Evolutionary conservation across 2,888 invertebrate genomes (phyloP).

Genomic region (Parasteatoda lunata): DNA sequence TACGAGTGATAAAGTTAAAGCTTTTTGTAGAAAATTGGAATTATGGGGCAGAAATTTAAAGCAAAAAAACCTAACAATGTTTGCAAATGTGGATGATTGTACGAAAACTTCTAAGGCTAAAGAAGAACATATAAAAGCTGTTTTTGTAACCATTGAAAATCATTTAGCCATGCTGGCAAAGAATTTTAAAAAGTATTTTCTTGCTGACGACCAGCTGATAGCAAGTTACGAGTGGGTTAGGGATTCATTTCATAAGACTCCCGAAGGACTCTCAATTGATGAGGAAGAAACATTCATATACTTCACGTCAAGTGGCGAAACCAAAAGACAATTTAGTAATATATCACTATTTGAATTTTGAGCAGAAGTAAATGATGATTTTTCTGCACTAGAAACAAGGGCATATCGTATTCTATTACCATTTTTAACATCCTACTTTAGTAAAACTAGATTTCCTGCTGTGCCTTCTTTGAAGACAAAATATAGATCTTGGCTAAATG

Average conservation of each 20-base stretch:
- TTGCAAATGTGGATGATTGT: conserved; percentile 3
- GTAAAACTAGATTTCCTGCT: too few species aligned
- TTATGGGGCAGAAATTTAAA: conserved; percentile 2
- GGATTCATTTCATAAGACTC: conserved; percentile 13
- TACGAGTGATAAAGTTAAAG: conserved; percentile 25
- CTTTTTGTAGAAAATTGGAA: neutral
- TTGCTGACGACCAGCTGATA: neutral
- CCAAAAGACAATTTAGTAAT: too few species aligned
- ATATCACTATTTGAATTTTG: too few species aligned
- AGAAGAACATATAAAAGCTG: conserved; percentile 33
- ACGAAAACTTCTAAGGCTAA: conserved; percentile 23
- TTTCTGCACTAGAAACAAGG: too few species aligned
- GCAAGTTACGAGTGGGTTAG: neutral
- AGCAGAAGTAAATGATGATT: too few species aligned
- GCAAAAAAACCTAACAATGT: neutral
- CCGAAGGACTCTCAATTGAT: conserved; percentile 32
- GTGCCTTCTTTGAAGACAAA: too few species aligned
- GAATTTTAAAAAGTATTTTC: neutral
- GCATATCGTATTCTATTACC: too few species aligned
- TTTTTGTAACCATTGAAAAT: conserved; percentile 22
- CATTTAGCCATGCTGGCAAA: neutral
- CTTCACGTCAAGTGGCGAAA: too few species aligned
- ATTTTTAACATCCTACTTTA: too few species aligned
- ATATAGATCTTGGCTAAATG: too few species aligned
- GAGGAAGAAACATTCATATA: too few species aligned